phyloP scores from a whole-genome alignment of 2,797 vertebrate species.

The Decapterus maruadsi region DNA sequence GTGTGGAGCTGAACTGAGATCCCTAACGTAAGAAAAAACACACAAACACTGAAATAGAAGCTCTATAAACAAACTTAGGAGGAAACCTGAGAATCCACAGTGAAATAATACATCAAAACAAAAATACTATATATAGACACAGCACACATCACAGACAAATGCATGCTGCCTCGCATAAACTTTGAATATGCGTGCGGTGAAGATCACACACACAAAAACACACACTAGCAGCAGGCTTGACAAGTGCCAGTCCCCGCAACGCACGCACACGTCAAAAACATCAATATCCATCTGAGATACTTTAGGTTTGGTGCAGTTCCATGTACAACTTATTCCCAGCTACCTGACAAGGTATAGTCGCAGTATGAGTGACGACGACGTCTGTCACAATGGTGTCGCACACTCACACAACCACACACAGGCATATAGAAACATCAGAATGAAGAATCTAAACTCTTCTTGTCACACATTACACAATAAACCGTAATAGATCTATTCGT shows the following conservation, averaged over 20 bases:
- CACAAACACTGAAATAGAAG: constrained; percentile 1
- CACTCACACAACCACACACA: constrained; percentile 4
- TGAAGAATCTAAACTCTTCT: too few relatives aligned
- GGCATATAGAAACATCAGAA: background rate
- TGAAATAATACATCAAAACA: constrained; percentile 51
- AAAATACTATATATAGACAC: constrained; percentile 39
- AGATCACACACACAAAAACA: constrained; percentile 17
- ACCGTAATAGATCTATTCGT: background rate
- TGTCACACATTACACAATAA: background rate
- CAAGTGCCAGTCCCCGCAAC: constrained; percentile 12
- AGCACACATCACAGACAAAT: constrained; percentile 18
- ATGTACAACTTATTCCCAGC: constrained; percentile 2
- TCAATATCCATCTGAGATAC: background rate
- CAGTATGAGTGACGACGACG: constrained; percentile 9
- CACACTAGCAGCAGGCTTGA: background rate
- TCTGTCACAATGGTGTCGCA: constrained; percentile 11
- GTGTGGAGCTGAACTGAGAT: constrained; percentile 20
- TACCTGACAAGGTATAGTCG: constrained; percentile 7
- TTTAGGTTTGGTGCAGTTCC: constrained; percentile 6
- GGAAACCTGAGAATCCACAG: constrained; percentile 15
- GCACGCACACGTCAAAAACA: constrained; percentile 13
- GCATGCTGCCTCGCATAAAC: constrained; percentile 9
- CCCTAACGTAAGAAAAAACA: background rate
- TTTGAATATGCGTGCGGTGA: constrained; percentile 8
- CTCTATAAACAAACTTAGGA: constrained; percentile 4